phyloP scores from a whole-genome alignment of 2,888 invertebrate genomes.

The Zygothrica quintamaculata region DNA sequence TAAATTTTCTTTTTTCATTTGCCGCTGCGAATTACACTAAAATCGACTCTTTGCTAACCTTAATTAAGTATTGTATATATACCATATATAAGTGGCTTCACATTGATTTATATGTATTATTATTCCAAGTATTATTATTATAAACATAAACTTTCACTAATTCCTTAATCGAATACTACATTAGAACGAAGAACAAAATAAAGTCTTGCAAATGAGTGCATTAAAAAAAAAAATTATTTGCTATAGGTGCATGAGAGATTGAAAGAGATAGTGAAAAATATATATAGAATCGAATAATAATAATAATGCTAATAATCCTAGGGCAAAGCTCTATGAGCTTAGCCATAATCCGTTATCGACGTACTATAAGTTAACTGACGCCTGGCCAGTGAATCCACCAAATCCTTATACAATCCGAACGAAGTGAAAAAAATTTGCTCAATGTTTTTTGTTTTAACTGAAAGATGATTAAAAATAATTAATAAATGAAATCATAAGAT shows the following conservation, averaged over 20 bases:
- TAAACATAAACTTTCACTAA: conserved; percentile 30
- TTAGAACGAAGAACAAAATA: conserved; percentile 39
- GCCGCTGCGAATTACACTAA: conserved; percentile 63
- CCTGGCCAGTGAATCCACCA: conserved; percentile 32
- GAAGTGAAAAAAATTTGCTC: conserved; percentile 84
- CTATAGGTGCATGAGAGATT: conserved; percentile 59
- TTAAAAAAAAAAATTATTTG: conserved; percentile 30
- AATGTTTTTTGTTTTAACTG: conserved; percentile 42
- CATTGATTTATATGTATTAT: conserved; percentile 28
- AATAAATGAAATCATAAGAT: too few species aligned
- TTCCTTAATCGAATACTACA: conserved; percentile 15
- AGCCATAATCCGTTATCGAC: conserved; percentile 39
- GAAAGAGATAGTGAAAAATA: conserved; percentile 3
- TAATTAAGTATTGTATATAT: conserved; percentile 51
- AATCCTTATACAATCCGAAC: conserved; percentile 69
- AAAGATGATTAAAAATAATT: conserved; percentile 16
- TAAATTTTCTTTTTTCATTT: conserved; percentile 33
- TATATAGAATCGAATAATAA: conserved; percentile 15
- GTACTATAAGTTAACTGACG: conserved; percentile 44
- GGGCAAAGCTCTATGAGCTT: conserved; percentile 60
- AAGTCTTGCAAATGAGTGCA: conserved; percentile 46
- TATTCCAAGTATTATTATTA: neutral
- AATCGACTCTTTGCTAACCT: conserved; percentile 73
- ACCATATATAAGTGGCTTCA: conserved; percentile 33
- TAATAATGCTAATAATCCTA: conserved; percentile 57